phyloP scores from a whole-genome alignment of 92 coral and sea anemone species.

The Siderastrea radians region DNA sequence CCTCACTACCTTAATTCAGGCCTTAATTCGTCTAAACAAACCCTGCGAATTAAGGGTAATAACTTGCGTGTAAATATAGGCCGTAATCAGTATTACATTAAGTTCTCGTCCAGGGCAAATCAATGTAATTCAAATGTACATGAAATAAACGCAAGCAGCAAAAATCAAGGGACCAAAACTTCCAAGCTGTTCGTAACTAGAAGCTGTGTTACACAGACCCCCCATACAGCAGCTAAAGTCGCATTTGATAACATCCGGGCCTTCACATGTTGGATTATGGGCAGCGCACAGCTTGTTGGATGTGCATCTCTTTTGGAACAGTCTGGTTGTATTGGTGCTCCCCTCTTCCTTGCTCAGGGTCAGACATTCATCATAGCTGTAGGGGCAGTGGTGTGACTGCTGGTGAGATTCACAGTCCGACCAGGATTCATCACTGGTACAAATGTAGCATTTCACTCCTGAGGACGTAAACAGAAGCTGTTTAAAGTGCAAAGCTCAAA shows the following conservation, averaged over 20 bases:
- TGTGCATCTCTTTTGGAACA: conserved; percentile 42
- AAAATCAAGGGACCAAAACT: not conserved
- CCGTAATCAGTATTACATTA: too few species aligned
- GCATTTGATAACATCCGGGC: conserved; percentile 33
- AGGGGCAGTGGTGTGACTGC: conserved; percentile 36
- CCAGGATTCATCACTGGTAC: conserved; percentile 35
- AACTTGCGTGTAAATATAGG: too few species aligned
- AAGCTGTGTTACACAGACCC: conserved; percentile 29
- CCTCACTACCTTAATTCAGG: too few species aligned
- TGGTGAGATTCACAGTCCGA: conserved; percentile 46
- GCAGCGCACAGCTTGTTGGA: conserved; percentile 33
- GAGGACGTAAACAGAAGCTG: not conserved
- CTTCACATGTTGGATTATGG: conserved; percentile 36
- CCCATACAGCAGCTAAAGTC: conserved; percentile 60
- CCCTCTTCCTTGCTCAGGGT: conserved; percentile 38
- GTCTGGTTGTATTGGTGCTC: conserved; percentile 6
- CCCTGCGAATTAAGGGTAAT: too few species aligned
- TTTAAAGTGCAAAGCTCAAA: not conserved
- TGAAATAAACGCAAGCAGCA: not conserved
- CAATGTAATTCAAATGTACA: not conserved
- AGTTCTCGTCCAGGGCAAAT: too few species aligned
- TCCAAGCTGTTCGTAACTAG: not conserved
- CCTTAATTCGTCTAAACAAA: too few species aligned
- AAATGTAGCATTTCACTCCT: conserved; percentile 47
- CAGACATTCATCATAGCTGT: conserved; percentile 38